Evolutionary conservation across 2,888 invertebrate genomes (phyloP).

Genomic region (Aphidoletes aphidimyza): DNA sequence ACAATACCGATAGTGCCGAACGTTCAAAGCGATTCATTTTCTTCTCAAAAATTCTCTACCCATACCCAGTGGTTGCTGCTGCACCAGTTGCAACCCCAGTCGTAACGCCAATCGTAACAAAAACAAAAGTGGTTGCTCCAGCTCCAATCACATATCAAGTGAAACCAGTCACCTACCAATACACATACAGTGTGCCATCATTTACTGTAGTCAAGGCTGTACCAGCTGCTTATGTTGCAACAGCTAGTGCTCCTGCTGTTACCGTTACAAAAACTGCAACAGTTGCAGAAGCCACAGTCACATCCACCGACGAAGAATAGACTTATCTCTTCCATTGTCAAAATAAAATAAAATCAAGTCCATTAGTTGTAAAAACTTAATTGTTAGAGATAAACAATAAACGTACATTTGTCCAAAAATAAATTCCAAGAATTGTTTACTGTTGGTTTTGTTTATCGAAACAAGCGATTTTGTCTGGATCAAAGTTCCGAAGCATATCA

Average conservation of each 20-base stretch:
- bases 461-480: no score
- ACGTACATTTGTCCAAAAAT: neutral
- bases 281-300: neutral
- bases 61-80: neutral
- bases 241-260: neutral
- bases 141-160: conserved; percentile 3
- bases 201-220: neutral
- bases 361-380: neutral
- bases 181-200: neutral
- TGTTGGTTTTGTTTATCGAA: no score
- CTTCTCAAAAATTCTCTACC: neutral
- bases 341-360: neutral
- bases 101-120: neutral
- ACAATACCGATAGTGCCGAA: neutral
- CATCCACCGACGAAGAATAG: neutral
- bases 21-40: neutral
- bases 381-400: neutral
- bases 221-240: neutral
- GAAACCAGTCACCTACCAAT: conserved; percentile 8
- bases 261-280: neutral
- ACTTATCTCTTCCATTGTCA: no score
- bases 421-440: neutral
- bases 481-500: no score
- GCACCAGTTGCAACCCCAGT: neutral
- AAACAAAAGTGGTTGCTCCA: conserved; percentile 19